phyloP scores from a whole-genome alignment of 64 coral and sea anemone species.

The Actinia tenebrosa region DNA sequence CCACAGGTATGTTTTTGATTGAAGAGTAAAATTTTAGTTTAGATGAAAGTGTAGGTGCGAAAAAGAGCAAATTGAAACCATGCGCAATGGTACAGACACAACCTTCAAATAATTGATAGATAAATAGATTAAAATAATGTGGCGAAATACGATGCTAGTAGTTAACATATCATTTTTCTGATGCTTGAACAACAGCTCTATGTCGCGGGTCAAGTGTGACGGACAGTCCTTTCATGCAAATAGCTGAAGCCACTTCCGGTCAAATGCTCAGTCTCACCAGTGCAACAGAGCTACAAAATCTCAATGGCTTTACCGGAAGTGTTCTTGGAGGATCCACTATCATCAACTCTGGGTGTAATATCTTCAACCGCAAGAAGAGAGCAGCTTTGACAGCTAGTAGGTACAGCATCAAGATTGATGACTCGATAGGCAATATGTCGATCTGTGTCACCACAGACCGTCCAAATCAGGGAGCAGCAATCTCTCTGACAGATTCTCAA shows the following conservation, averaged over 20 bases:
- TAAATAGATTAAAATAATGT: no score
- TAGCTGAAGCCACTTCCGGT: constrained; percentile 60
- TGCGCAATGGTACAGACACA: no score
- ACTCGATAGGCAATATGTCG: constrained; percentile 44
- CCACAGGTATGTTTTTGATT: constrained; percentile 25
- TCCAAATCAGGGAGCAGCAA: not conserved
- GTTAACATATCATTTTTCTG: not conserved
- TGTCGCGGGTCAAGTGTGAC: not conserved
- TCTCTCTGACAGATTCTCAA: constrained; percentile 1
- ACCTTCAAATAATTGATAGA: no score
- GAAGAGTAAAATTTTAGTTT: no score
- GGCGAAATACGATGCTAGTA: no score
- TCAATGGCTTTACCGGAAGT: constrained; percentile 45
- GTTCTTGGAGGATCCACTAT: constrained; percentile 63
- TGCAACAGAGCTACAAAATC: constrained; percentile 32
- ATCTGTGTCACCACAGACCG: constrained; percentile 29
- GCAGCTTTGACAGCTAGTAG: not conserved
- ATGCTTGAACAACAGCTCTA: not conserved
- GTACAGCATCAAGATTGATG: constrained; percentile 41
- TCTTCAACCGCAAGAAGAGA: constrained; percentile 40
- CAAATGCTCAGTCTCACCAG: constrained; percentile 48
- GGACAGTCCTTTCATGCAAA: constrained; percentile 24
- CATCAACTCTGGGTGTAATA: constrained; percentile 53
- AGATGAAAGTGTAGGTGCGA: no score
- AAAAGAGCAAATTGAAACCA: no score